These are phyloP conservation scores for Nyctibius bracteatus DNA, from an alignment of 2,113 vertebrate genomes.

Conservation along the genomic window DNA sequence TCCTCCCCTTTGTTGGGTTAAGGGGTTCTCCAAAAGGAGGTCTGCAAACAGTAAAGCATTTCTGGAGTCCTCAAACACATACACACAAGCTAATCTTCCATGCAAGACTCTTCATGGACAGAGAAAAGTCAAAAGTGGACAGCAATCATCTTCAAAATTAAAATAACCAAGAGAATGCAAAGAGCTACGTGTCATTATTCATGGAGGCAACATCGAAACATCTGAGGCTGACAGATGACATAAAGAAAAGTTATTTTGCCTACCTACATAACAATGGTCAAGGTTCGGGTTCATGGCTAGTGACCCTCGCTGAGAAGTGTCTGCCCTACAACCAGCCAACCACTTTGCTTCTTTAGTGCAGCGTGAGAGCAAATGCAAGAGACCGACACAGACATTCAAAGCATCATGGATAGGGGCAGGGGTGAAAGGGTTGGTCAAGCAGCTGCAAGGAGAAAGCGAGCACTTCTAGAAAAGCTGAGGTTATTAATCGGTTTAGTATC, in stretches of 20 bases:
- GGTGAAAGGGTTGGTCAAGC: conserved; percentile 88
- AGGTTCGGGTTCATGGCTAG: conserved; percentile 89
- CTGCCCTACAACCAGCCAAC: conserved; percentile 97
- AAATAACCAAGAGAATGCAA: conserved; percentile 51
- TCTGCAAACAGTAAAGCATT: neutral
- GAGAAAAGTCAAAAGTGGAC: conserved; percentile 6
- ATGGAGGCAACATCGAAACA: conserved; percentile 65
- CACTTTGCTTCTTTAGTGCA: conserved; percentile 92
- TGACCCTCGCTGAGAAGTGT: conserved; percentile 92
- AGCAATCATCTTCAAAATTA: conserved; percentile 26
- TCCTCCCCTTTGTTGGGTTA: neutral
- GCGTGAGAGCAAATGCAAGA: conserved; percentile 96
- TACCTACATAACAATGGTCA: conserved; percentile 96
- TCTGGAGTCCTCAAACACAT: conserved; percentile 61
- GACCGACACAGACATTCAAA: conserved; percentile 98
- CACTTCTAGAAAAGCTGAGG: conserved; percentile 88
- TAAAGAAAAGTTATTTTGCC: conserved; percentile 86
- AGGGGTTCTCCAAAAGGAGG: neutral
- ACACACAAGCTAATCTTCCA: neutral
- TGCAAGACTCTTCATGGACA: neutral
- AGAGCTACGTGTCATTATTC: conserved; percentile 46
- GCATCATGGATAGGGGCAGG: conserved; percentile 93
- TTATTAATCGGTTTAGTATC: conserved; percentile 92
- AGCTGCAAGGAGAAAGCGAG: conserved; percentile 91
- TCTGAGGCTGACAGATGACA: conserved; percentile 76